Conservation (phyloP, 2,888 invertebrate species). For the Priocnemis perturbator region DNA sequence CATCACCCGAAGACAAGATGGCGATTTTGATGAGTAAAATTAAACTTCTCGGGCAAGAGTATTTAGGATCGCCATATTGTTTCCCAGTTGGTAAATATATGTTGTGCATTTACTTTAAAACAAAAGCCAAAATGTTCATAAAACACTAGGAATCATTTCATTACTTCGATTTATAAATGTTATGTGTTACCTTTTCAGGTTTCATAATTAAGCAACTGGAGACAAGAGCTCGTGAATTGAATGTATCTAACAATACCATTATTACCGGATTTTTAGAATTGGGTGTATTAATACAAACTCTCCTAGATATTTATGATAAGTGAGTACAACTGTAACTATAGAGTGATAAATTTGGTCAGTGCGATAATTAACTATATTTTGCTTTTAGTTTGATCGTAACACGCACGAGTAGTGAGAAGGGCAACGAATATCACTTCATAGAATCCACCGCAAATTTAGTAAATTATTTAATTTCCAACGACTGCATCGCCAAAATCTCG, state of each 20-base stretch:
- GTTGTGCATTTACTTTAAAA: neutral
- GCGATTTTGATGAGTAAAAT: conserved; percentile 86
- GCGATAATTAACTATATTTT: conserved; percentile 4
- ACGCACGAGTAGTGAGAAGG: conserved; percentile 74
- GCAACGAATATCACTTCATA: conserved; percentile 90
- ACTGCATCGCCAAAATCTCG: conserved; percentile 73
- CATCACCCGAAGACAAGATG: conserved; percentile 79
- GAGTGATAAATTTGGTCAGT: neutral
- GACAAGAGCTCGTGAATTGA: conserved; percentile 84
- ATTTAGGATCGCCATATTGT: conserved; percentile 88
- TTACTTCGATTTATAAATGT: conserved; percentile 17
- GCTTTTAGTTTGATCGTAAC: conserved; percentile 78
- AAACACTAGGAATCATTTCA: conserved; percentile 17
- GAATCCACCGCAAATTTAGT: conserved; percentile 86
- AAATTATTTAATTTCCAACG: conserved; percentile 81
- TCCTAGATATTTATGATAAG: conserved; percentile 90
- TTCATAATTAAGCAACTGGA: conserved; percentile 89
- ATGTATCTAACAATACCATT: conserved; percentile 84
- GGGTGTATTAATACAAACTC: conserved; percentile 85
- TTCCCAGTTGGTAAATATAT: conserved; percentile 85
- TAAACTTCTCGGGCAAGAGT: conserved; percentile 85
- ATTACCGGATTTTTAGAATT: conserved; percentile 86
- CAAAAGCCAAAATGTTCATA: conserved; percentile 3
- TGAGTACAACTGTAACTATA: conserved; percentile 70
- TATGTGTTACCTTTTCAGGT: conserved; percentile 76